A percentile compares a stretch with the other conserved stretches of the same genome.
These are phyloP conservation scores for Anas flavirostris DNA, from an alignment of 2,797 vertebrate species.

Conservation along the genomic window DNA sequence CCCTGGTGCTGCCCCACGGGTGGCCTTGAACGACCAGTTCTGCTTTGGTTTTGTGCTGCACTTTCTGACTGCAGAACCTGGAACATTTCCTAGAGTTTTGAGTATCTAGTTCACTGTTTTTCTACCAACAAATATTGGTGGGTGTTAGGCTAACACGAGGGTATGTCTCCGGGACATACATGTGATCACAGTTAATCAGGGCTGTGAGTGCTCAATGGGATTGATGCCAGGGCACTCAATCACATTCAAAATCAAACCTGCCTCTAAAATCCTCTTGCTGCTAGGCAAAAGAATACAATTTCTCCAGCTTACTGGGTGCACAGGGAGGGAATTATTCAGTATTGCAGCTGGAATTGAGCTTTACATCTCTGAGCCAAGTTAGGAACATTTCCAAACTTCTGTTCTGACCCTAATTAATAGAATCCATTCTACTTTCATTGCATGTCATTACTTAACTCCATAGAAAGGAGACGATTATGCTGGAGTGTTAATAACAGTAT, in stretches of 20 bases:
- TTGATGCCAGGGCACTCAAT: background rate
- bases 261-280: background rate
- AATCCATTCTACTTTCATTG: conserved; percentile 65
- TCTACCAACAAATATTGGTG: background rate
- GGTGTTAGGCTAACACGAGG: background rate
- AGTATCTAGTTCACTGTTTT: background rate
- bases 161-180: background rate
- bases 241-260: background rate
- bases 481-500: conserved; percentile 67
- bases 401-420: conserved; percentile 69
- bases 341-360: background rate
- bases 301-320: background rate
- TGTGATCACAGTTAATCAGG: background rate
- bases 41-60: background rate
- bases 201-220: background rate
- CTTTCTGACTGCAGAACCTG: background rate
- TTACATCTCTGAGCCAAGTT: background rate
- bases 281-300: background rate
- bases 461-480: conserved; percentile 67
- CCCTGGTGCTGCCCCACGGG: background rate
- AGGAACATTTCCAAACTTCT: conserved; percentile 26
- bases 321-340: background rate
- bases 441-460: conserved; percentile 67
- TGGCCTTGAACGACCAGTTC: background rate
- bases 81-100: background rate